Evolutionary conservation across 2,113 vertebrate species (phyloP).

Genomic region (Saccopteryx bilineata): DNA sequence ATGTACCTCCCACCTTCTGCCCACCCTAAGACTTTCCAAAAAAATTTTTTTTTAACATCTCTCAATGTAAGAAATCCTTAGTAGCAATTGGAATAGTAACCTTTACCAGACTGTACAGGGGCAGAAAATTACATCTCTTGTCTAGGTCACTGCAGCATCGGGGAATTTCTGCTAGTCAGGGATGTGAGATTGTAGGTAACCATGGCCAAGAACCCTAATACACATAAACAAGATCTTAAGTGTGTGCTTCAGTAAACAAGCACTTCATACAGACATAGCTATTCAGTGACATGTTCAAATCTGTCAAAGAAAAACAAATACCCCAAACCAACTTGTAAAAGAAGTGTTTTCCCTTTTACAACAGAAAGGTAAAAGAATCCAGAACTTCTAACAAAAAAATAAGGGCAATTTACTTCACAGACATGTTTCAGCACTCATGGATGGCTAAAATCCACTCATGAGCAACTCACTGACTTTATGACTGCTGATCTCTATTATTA

Average conservation of each 20-base stretch:
- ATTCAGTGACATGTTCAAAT: constrained; percentile 16
- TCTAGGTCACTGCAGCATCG: constrained; percentile 10
- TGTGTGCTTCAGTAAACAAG: constrained; percentile 20
- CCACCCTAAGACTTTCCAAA: neutral
- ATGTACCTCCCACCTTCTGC: neutral
- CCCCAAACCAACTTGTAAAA: neutral
- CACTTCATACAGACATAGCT: neutral
- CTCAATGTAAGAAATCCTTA: constrained; percentile 13
- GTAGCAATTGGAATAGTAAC: neutral
- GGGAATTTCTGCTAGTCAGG: neutral
- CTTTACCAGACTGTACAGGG: constrained; percentile 1
- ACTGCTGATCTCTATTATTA: neutral
- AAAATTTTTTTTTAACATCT: neutral
- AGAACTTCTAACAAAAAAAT: neutral
- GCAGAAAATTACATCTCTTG: constrained; percentile 36
- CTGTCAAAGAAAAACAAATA: neutral
- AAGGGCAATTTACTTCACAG: constrained; percentile 37
- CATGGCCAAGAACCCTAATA: neutral
- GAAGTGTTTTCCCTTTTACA: neutral
- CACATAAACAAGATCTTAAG: neutral
- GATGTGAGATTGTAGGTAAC: neutral
- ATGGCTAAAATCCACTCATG: neutral
- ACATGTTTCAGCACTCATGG: neutral
- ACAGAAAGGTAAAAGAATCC: neutral
- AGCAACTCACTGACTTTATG: neutral